Base-by-base conservation (phyloP, 2,113 vertebrate species). In the Phylloscopus trochiloides region DNA sequence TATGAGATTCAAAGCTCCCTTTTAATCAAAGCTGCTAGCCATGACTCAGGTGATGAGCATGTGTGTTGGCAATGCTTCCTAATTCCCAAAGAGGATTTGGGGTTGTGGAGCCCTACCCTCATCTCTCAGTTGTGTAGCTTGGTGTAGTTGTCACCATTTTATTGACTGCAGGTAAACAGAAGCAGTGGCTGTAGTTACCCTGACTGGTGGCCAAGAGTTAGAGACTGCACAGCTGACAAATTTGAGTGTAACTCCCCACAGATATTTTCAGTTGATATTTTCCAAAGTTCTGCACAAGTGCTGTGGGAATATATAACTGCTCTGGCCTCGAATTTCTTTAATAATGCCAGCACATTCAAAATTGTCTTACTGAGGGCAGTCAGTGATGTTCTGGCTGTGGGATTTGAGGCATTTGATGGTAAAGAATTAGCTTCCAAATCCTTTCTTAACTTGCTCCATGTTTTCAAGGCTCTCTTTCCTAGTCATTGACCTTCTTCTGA, bases 131-230 rank as follows among this genome's bases (percentile, higher is more conserved):
- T 89, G 50, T 34, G 62, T 81, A 73, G 67, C 52, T 77, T 95
- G 84, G 95, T 96, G 92, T 82, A 92, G 31, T 76, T 96, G 32
- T 95, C 94, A 92, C 74, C 58, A 6, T 94, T 95, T 96, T 84
- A 88, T 85, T 96, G 86, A 85, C 68, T 93, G 21, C 54, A 90
- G 65, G 80, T 90, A 78, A 93, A 91, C 79, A 75, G 88, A 82
- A 67, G 42, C 54, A 86, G 55, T 22, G 51, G 63, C 92, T 89
- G 28, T 67, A 80, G 86, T 88, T 68, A 55, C 63, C 61, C 45
- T 81, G 76, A 65, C 42, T 95, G 91, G 75, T 88, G 92, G 81
- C 74, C 94, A 71, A 87, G 76, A 38, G 92, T 85, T 58, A 48
- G 38, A 89, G 91, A 92, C 75, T 17, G 66, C 77, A 59, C 81